A percentile compares a stretch with the other conserved stretches of the same genome.
These are phyloP conservation scores for Porites lobata DNA, from an alignment of 92 coral and sea anemone genomes.

Conservation along the genomic window DNA sequence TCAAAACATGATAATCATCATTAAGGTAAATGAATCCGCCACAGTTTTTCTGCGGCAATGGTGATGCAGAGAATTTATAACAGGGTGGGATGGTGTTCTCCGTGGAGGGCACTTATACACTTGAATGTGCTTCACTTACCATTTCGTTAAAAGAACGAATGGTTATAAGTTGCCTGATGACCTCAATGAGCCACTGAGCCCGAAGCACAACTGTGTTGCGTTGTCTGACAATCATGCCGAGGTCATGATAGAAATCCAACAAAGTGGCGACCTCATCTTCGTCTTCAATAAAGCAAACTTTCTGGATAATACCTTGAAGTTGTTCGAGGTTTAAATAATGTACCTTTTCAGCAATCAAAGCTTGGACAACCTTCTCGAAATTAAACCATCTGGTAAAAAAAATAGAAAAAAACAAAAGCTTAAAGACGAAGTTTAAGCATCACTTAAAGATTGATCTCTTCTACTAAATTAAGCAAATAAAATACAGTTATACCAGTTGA, in stretches of 20 bases:
- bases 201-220: conserved; percentile 62
- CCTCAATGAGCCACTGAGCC: conserved; percentile 70
- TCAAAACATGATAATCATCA: too few species aligned
- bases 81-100: too few species aligned
- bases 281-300: conserved; percentile 62
- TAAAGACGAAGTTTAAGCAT: too few species aligned
- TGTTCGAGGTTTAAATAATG: conserved; percentile 55
- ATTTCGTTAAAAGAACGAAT: background rate
- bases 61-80: too few species aligned
- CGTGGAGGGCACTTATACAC: too few species aligned
- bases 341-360: conserved; percentile 54
- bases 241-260: conserved; percentile 63
- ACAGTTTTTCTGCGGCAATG: too few species aligned
- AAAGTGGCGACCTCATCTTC: conserved; percentile 33
- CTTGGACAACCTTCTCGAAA: conserved; percentile 55
- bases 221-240: conserved; percentile 63
- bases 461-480: too few species aligned
- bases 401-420: background rate
- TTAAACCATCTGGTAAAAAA: conserved; percentile 54
- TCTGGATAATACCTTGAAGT: conserved; percentile 50
- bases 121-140: background rate
- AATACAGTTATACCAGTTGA: too few species aligned
- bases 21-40: too few species aligned
- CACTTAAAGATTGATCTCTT: too few species aligned
- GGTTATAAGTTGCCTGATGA: conserved; percentile 54